Evolutionary conservation across 92 coral and sea anemone species (phyloP), one percentile per base, ranked within the genome.

Genomic region (Epizoanthus ramosus): DNA sequence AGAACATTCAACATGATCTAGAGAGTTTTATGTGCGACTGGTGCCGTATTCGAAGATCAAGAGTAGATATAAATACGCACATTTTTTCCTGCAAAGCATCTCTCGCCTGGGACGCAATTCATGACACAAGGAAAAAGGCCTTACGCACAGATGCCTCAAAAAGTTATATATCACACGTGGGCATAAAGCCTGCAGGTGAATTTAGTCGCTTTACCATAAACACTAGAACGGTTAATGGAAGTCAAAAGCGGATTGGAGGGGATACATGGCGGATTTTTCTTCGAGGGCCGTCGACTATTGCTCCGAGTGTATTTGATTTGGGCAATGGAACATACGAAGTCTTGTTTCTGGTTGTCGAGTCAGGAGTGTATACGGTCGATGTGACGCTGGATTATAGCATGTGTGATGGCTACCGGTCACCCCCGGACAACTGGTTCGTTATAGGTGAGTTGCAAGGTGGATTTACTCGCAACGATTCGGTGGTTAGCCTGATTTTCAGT

Each of bases 121-220:
- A 66, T 31, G 87, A 83, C 21, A 63, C 80, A 68, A 21, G 24
- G 24, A 60, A 87, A 47, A 54, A 57, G 6, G 25, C 53, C 18
- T 84, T 83, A 5, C 63, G 80, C n/a, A 97, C 99, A 15, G 95
- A 94, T 68, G 93, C 99, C 4, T 60, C 74, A 17, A 83, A 75
- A 68, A 97, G 99, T 81, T 85, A 64, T 15, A 84, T 97, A 24
- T 86, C 93, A 4, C 76, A 59, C 0, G 90, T 92, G 63, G 76
- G 87, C 8, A 80, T 93, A 58, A 85, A 84, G 25, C 95, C 99
- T 13, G 96, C 99, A 9, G 99, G 99, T 21, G 92, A 97, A 64
- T 97, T 97, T 67, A 97, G 99, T 81, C 95, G 98, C 50, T 97
- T 97, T 83, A 64, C 75, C n/a, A 93, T 97, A 64, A 91, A 83